These are phyloP conservation scores for Coracias cyanogaster DNA, from an alignment of 2,797 vertebrate genomes.

Conservation along the genomic window DNA sequence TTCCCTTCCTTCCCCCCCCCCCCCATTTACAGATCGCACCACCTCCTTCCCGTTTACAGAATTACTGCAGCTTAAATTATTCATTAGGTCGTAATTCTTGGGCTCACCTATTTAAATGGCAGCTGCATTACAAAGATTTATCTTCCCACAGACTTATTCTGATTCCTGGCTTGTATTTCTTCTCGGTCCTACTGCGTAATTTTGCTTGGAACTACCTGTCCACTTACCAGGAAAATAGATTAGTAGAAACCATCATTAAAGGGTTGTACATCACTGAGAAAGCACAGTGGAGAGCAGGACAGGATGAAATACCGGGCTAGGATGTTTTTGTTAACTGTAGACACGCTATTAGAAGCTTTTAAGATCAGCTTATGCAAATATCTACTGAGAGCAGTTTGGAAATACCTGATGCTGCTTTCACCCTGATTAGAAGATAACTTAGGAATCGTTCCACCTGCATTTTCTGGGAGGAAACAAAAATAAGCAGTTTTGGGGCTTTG, in stretches of 20 bases:
- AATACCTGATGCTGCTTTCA: not conserved
- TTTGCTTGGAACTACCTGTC: not conserved
- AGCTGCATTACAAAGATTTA: not conserved
- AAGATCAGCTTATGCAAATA: not conserved
- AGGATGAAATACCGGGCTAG: not conserved
- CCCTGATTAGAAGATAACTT: not conserved
- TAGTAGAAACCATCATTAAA: not conserved
- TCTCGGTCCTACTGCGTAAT: not conserved
- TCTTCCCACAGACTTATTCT: not conserved
- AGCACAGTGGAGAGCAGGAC: not conserved
- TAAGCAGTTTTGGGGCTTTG: not conserved
- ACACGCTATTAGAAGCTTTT: not conserved
- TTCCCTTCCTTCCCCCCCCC: too few species aligned
- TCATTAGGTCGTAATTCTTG: not conserved
- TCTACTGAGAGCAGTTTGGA: not conserved
- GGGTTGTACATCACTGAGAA: not conserved
- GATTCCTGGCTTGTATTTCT: not conserved
- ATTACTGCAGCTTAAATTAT: not conserved
- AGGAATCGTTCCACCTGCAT: not conserved
- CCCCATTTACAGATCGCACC: not conserved
- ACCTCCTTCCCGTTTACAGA: not conserved
- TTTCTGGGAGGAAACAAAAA: not conserved
- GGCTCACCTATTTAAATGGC: not conserved
- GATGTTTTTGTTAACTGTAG: not conserved
- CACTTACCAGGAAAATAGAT: not conserved